Percentiles rank a stretch among this genome's conserved stretches.
phyloP scores from a whole-genome alignment of 1,140 invertebrate genomes.

The Parapsyche elsis region DNA sequence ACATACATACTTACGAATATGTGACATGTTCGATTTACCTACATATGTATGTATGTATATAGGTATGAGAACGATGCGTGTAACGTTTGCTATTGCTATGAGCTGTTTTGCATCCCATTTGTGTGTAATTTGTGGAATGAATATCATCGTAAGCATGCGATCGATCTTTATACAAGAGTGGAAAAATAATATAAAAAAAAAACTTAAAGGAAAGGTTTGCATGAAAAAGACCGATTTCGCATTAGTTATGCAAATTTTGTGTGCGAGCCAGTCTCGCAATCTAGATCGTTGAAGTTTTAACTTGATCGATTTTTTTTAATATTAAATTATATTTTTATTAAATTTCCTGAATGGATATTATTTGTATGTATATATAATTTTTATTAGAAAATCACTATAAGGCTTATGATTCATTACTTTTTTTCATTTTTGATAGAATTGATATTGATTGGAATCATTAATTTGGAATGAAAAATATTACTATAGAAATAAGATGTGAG shows the following conservation, averaged over 20 bases:
- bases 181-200: background rate
- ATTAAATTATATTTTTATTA: background rate
- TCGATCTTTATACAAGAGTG: background rate
- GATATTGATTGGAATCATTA: too few species aligned
- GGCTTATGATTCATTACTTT: too few species aligned
- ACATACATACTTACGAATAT: too few species aligned
- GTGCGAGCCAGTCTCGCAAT: background rate
- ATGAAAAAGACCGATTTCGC: conserved; percentile 11
- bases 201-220: background rate
- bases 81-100: too few species aligned
- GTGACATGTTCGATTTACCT: too few species aligned
- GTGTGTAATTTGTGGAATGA: conserved; percentile 8
- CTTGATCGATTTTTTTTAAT: background rate
- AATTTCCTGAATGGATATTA: background rate
- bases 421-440: too few species aligned
- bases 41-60: too few species aligned
- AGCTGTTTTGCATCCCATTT: background rate
- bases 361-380: background rate
- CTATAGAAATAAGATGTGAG: too few species aligned
- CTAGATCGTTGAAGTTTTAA: background rate
- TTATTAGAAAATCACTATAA: too few species aligned
- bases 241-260: conserved; percentile 27
- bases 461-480: too few species aligned
- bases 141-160: conserved; percentile 14
- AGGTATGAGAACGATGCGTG: too few species aligned